phyloP scores from a whole-genome alignment of 1,140 invertebrate genomes.

The Venturia canescens region DNA sequence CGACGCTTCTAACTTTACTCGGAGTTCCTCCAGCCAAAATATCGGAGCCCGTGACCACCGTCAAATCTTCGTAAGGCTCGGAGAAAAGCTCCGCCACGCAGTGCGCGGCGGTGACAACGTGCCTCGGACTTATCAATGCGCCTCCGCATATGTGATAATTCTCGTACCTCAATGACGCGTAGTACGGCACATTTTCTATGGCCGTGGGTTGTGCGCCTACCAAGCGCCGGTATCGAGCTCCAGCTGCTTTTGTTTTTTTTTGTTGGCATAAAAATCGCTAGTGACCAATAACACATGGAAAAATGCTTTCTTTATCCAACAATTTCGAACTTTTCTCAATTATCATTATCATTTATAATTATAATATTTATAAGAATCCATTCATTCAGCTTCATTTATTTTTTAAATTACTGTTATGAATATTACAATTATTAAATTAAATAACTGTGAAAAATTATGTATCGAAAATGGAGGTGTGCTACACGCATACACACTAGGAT shows the following conservation, averaged over 20 bases:
- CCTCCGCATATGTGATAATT: slow-evolving; percentile 81
- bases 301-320: too few relatives aligned
- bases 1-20: slow-evolving; percentile 35
- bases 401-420: too few relatives aligned
- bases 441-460: too few relatives aligned
- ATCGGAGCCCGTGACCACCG: slow-evolving; percentile 46
- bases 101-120: slow-evolving; percentile 84
- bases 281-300: too few relatives aligned
- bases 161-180: slow-evolving; percentile 78
- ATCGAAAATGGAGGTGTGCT: too few relatives aligned
- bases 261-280: too few relatives aligned
- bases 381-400: too few relatives aligned
- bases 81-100: slow-evolving; percentile 72
- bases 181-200: slow-evolving; percentile 78
- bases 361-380: too few relatives aligned
- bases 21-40: background rate
- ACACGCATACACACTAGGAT: too few relatives aligned
- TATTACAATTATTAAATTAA: too few relatives aligned
- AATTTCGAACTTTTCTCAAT: too few relatives aligned
- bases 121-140: slow-evolving; percentile 78
- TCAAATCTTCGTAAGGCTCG: slow-evolving; percentile 74
- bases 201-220: slow-evolving; percentile 71
- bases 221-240: slow-evolving; percentile 51
- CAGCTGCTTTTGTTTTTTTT: background rate
- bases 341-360: too few relatives aligned